Base-by-base conservation (phyloP, 1,140 invertebrate genomes). In the Akabosia matsudoensis region DNA sequence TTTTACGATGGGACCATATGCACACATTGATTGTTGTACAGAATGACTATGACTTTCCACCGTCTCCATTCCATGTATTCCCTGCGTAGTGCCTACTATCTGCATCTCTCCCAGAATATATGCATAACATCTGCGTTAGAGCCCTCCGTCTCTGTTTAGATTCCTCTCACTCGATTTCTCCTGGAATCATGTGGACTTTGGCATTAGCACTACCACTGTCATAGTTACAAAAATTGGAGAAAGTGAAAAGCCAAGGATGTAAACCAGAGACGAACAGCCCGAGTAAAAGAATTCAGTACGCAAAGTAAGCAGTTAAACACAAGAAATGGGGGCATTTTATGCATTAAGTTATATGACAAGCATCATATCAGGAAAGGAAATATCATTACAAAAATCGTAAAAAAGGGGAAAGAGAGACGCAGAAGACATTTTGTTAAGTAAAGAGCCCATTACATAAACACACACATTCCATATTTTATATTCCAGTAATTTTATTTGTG, bases 1-100 rank as follows among this genome's bases (percentile, higher is more conserved):
- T 67, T 67, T 67, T 67, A 67, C 30, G 61, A 67, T 67, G 61
- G 61, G 31, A 67, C 61, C 61, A 67, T 67, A 67, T 67, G 61
- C n/a, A 67, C 61, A 67, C 61, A 67, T 67, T 67, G 61, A 67
- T 67, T 67, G 61, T 67, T 67, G 61, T 13, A 67, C 31, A n/a
- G 61, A 31, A 67, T 67, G 61, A 67, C 54, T 56, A 56, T 56
- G 54, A 13, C 54, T 56, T 56, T 45, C 37, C 18, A 18, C 37
- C 37, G 18, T 18, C 18, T 10, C 37, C 18, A 18, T 18, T 45
- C 37, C 18, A 45, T 7, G 7, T 18, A 7, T 45, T 7, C 37
- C 37, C 7, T 18, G 7, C 7, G 4, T 14, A 61, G 7, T 61
- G 54, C 24, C 7, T 13, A 13, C 24, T 7, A 3, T 61, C 54